Evolutionary conservation across 2,888 invertebrate genomes (phyloP), one percentile per base, ranked within the genome.

Genomic region (Epistrophe grossulariae): DNA sequence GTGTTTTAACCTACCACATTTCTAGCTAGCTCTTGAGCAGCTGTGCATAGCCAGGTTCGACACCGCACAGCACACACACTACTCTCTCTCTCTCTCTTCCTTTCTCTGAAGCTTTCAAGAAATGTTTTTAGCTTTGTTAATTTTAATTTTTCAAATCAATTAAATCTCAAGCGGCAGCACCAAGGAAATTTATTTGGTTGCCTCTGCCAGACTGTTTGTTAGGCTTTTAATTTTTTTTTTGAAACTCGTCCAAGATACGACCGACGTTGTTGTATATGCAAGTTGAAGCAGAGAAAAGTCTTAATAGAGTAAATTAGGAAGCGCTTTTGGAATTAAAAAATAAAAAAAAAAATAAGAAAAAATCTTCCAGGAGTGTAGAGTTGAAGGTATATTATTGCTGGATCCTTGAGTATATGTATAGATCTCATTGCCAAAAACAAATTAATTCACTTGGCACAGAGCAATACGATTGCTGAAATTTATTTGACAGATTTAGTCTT

Each of bases 111-210:
- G 17, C 10, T 60, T 15, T 66, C 35, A 59, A 40, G 68, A 50
- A 40, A 72, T 78, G 72, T 78, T 73, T 83, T 72, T 83, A 68
- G 79, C 28, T 77, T 80, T 81, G 81, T 72, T 81, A 66, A 81
- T 71, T 85, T 82, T 73, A 78, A 74, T 85, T 85, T 82, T 85
- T 79, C 73, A 81, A 82, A 85, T 85, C 85, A 85, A 85, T 85
- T 82, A 85, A 82, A 78, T 85, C 72, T 79, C 64, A 48, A 68
- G 50, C 43, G 70, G 64, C 48, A 24, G 28, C 13, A 70, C 55
- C 11, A 48, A 38, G 38, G 13, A 64, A 55, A 79, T 74, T 74
- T 74, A 76, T 79, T 50, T 79, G 45, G 15, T 68, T 74, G 73
- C 52, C 45, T 70, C 45, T 83, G 73, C 73, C 72, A 70, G 79